phyloP scores from a whole-genome alignment of 1,140 invertebrate genomes.

The Sinonovacula constricta region DNA sequence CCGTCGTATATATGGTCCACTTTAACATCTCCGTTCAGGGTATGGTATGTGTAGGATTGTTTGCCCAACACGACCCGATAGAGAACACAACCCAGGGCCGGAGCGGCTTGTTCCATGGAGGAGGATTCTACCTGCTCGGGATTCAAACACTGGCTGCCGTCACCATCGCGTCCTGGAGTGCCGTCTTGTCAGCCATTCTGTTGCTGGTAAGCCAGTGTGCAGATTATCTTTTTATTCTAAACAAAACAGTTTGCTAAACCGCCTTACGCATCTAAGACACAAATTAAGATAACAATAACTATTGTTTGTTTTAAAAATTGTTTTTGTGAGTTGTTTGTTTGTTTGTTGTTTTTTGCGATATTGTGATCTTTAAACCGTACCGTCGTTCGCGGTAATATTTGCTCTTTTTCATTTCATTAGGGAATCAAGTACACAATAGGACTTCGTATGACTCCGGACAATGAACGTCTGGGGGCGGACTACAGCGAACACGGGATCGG shows the following conservation, averaged over 20 bases:
- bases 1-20: background rate
- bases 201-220: too few relatives aligned
- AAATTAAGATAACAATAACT: too few relatives aligned
- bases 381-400: too few relatives aligned
- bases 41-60: constrained; percentile 83
- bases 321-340: too few relatives aligned
- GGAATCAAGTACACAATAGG: constrained; percentile 24
- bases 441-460: constrained; percentile 12
- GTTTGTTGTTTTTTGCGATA: too few relatives aligned
- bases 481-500: constrained; percentile 21
- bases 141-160: constrained; percentile 65
- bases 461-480: constrained; percentile 24
- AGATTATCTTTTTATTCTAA: too few relatives aligned
- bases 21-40: constrained; percentile 81
- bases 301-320: too few relatives aligned
- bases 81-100: constrained; percentile 88
- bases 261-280: too few relatives aligned
- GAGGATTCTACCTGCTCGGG: constrained; percentile 69
- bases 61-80: constrained; percentile 77
- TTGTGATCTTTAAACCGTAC: too few relatives aligned
- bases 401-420: background rate
- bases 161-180: constrained; percentile 63
- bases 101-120: constrained; percentile 87
- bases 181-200: constrained; percentile 39
- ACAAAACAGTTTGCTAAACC: too few relatives aligned